Conservation (phyloP, 1,140 invertebrate species). For the Macrobrachium nipponense region DNA sequence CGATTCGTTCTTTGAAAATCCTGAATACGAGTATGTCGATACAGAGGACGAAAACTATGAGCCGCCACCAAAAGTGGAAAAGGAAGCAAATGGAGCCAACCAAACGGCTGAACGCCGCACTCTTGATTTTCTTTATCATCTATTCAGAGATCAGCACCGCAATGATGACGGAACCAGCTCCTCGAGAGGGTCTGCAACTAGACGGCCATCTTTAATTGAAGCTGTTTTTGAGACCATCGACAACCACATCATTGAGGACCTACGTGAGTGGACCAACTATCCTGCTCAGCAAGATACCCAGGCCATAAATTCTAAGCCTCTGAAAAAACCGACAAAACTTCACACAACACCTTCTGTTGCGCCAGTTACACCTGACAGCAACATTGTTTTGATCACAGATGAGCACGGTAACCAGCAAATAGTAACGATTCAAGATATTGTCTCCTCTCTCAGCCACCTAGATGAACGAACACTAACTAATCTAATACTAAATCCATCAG, state of each 20-base stretch:
- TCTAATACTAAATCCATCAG: slow-evolving; percentile 25
- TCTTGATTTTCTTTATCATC: slow-evolving; percentile 5
- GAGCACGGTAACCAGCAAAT: slow-evolving; percentile 32
- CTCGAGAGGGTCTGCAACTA: neutral
- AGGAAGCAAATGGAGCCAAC: neutral
- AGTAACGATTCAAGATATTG: slow-evolving; percentile 41
- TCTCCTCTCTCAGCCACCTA: slow-evolving; percentile 33
- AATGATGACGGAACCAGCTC: neutral
- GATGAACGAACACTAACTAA: slow-evolving; percentile 37
- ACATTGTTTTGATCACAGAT: slow-evolving; percentile 23
- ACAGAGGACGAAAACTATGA: slow-evolving; percentile 18
- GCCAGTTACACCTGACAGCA: neutral
- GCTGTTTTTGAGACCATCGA: slow-evolving; percentile 34
- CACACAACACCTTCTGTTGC: neutral
- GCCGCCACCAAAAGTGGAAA: neutral
- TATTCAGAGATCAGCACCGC: neutral
- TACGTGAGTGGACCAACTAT: slow-evolving; percentile 22
- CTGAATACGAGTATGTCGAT: slow-evolving; percentile 41
- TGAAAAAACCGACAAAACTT: neutral
- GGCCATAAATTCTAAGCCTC: neutral
- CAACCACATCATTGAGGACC: slow-evolving; percentile 35
- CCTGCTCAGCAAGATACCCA: neutral
- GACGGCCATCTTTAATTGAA: slow-evolving; percentile 34
- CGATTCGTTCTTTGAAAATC: slow-evolving; percentile 34
- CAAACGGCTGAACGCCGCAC: slow-evolving; percentile 34